These are phyloP conservation scores for Zingel zingel DNA, from an alignment of 2,113 vertebrate genomes.

Conservation along the genomic window DNA sequence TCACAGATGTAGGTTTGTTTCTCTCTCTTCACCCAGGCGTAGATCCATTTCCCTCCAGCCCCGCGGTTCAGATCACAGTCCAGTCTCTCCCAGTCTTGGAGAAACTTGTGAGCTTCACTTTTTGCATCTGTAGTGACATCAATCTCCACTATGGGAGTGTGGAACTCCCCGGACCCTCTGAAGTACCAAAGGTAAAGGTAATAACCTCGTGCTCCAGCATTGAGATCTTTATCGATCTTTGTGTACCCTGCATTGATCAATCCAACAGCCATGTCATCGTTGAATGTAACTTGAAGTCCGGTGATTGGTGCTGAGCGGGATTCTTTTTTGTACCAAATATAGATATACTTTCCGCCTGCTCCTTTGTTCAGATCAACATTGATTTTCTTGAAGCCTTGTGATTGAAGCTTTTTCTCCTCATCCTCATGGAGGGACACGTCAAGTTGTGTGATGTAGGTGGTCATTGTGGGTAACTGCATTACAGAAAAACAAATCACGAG, in stretches of 20 bases:
- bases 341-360: neutral
- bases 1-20: neutral
- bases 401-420: neutral
- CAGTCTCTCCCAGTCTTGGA: neutral
- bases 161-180: neutral
- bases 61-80: neutral
- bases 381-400: neutral
- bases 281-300: conserved; percentile 14
- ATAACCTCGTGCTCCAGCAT: accelerated
- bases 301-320: neutral
- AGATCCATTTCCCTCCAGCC: neutral
- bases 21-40: neutral
- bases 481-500: neutral
- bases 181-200: conserved; percentile 2
- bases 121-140: neutral
- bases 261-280: accelerated
- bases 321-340: conserved; percentile 21
- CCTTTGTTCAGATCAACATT: neutral
- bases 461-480: neutral
- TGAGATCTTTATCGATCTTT: accelerated
- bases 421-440: neutral
- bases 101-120: neutral
- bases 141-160: neutral
- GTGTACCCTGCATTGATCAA: neutral
- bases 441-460: neutral